Evolutionary conservation across 2,888 invertebrate genomes (phyloP), one percentile per base, ranked within the genome.

Genomic region (Temnothorax unifasciatus): DNA sequence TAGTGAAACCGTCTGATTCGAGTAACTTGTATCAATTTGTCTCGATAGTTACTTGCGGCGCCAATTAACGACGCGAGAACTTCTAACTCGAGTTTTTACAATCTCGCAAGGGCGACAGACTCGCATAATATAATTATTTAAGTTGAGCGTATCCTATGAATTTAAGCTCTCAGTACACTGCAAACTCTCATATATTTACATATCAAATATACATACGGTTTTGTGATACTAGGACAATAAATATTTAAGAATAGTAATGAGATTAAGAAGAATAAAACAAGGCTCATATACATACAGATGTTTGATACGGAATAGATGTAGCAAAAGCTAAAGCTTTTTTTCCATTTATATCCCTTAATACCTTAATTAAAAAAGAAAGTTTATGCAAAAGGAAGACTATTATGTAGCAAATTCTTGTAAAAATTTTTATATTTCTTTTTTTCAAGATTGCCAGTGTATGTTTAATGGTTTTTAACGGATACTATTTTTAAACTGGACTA

Each of bases 11-110:
- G 9, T 47, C 38, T 11, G 25, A 34, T 34, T 79, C 57, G 8
- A 77, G 15, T 57, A n/a, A 79, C 47, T 69, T 50, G 13, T 18
- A 79, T 79, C 21, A 59, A 79, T 79, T 71, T 3, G 15, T 34
- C n/a, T 21, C 29, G 11, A 47, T 79, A 57, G 1, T 54, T 54
- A 44, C 11, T 57, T 29, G 8, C 34, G 11, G 2, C 11, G 3
- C 13, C 18, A 59, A 59, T 79, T 73, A 3, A 44, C 34, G 0
- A 13, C 15, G 41, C 44, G 29, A 25, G 8, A 54, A 68, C 29
- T n/a, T 77, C 6, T 57, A 57, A 47, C 13, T 34, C 15, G 8
- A 68, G 6, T 68, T 44, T 44, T 21, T 25, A 44, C 5, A 29
- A 29, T 66, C 29, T 47, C 8, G 9, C 25, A 66, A 9, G 41